Percentiles rank a stretch among this genome's conserved stretches.
Evolutionary conservation across 2,797 vertebrate genomes (phyloP).

Genomic region (Eremophila alpestris): DNA sequence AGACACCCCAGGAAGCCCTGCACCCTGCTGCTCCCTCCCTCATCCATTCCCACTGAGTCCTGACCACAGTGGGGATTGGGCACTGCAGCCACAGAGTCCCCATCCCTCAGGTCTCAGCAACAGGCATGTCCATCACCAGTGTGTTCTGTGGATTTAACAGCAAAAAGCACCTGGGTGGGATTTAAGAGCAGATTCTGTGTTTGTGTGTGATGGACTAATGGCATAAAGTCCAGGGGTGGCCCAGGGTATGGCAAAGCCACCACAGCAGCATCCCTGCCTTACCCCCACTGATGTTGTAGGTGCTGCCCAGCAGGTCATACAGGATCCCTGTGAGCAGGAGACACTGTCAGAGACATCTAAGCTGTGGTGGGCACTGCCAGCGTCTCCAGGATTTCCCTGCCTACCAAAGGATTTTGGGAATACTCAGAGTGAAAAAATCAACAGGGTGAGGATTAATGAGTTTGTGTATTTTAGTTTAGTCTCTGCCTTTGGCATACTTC

Average conservation of each 20-base stretch:
- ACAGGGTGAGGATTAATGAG: not conserved
- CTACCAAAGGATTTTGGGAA: not conserved
- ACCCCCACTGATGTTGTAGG: not conserved
- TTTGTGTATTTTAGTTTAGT: not conserved
- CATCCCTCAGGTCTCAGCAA: not conserved
- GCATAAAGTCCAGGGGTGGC: not conserved
- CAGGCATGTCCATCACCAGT: slow-evolving; percentile 6
- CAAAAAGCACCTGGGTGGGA: not conserved
- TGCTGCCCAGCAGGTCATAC: slow-evolving; percentile 4
- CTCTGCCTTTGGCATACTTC: not conserved
- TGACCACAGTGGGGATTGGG: not conserved
- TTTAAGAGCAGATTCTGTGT: not conserved
- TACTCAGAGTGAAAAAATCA: not conserved
- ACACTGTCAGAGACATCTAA: fast-evolving
- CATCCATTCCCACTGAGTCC: too few species aligned
- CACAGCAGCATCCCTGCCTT: not conserved
- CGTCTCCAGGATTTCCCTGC: not conserved
- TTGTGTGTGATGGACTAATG: fast-evolving
- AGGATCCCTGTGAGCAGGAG: not conserved
- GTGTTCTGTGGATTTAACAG: not conserved
- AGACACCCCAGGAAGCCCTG: fast-evolving
- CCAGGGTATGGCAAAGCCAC: not conserved
- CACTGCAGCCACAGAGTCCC: not conserved
- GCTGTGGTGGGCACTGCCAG: not conserved
- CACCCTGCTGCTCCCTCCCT: not conserved